phyloP scores from a whole-genome alignment of 2,797 vertebrate species.

The Aplochiton taeniatus region DNA sequence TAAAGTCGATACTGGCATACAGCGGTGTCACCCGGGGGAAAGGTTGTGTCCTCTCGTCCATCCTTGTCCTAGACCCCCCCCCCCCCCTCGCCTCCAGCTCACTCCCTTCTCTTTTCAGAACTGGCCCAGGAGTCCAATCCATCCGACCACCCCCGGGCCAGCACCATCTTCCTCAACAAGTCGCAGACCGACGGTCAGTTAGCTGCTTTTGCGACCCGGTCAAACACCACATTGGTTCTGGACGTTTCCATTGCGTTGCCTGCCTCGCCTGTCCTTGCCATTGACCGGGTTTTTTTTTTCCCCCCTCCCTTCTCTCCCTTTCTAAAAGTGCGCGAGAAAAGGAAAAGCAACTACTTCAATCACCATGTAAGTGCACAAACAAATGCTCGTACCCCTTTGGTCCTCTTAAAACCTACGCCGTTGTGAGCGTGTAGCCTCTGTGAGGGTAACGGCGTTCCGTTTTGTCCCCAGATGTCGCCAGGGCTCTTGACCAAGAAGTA shows the following conservation, averaged over 20 bases:
- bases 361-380: conserved; percentile 70
- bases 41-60: too few relatives aligned
- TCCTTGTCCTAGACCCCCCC: too few relatives aligned
- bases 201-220: neutral
- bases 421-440: too few relatives aligned
- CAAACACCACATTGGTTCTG: neutral
- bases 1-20: too few relatives aligned
- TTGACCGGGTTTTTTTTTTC: neutral
- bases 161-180: conserved; percentile 98
- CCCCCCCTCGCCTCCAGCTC: neutral
- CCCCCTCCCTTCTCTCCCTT: conserved; percentile 26
- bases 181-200: conserved; percentile 94
- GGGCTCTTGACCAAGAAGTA: conserved; percentile 93
- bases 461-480: conserved; percentile 85
- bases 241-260: too few relatives aligned
- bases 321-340: conserved; percentile 91
- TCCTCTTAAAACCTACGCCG: too few relatives aligned
- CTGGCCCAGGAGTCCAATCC: conserved; percentile 92
- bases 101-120: conserved; percentile 70
- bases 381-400: neutral
- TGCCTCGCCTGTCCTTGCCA: neutral
- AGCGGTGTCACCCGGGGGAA: too few relatives aligned
- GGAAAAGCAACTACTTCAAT: conserved; percentile 92
- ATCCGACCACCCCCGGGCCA: conserved; percentile 93
- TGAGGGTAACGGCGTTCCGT: neutral